Evolutionary conservation across 64 coral and sea anemone genomes (phyloP).

Genomic region (Exaiptasia diaphana): DNA sequence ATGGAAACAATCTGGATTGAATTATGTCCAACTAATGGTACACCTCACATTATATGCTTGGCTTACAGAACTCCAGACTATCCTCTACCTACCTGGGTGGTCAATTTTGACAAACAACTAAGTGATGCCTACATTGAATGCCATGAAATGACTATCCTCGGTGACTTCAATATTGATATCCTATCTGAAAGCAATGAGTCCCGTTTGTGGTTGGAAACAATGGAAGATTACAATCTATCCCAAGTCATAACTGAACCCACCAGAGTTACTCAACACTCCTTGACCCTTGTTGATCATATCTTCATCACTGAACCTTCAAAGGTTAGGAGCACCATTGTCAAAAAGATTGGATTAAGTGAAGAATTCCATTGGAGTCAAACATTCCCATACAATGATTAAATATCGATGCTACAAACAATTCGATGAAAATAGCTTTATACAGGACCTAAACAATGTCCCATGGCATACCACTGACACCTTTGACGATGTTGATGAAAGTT

Average conservation of each 20-base stretch:
- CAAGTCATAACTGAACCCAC: neutral
- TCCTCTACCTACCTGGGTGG: neutral
- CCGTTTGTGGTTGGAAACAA: neutral
- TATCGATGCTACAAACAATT: neutral
- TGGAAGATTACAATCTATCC: neutral
- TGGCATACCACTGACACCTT: neutral
- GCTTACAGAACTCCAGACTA: neutral
- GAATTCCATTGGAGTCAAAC: neutral
- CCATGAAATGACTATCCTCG: neutral
- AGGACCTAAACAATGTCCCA: neutral
- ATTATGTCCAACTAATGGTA: neutral
- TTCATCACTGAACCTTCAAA: neutral
- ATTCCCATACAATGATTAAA: neutral
- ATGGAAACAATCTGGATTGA: neutral
- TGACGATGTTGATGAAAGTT: neutral
- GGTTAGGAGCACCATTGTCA: neutral
- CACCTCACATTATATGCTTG: neutral
- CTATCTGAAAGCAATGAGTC: neutral
- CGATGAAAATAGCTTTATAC: neutral
- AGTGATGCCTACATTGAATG: neutral
- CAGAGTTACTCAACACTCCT: neutral
- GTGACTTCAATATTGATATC: neutral
- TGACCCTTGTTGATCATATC: neutral
- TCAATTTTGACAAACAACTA: neutral
- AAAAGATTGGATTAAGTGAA: neutral